Evolutionary conservation across 2,797 vertebrate species (phyloP).

Genomic region (Myotis planiceps): DNA sequence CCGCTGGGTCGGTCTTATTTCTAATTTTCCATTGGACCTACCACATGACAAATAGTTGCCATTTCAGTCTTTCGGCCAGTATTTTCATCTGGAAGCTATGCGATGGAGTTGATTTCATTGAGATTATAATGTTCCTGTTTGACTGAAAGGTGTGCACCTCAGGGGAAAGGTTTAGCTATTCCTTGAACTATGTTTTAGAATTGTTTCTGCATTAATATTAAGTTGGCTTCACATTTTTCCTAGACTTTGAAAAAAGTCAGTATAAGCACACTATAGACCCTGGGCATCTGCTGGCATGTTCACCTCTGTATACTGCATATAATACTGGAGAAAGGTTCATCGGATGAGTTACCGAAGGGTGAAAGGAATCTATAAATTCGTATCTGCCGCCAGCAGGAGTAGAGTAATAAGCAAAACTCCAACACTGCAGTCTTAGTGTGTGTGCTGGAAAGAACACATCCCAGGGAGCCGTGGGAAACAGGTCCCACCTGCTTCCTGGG

Average conservation of each 20-base stretch:
- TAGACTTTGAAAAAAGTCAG: neutral
- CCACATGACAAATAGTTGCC: neutral
- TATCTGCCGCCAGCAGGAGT: neutral
- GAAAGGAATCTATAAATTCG: neutral
- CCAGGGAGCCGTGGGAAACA: neutral
- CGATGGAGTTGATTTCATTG: neutral
- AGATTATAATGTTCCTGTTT: slow-evolving; percentile 20
- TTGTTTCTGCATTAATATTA: neutral
- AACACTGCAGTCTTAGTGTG: neutral
- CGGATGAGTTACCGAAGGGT: neutral
- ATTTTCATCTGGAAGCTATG: slow-evolving; percentile 34
- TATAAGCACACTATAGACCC: neutral
- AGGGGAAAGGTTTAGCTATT: neutral
- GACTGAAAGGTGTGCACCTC: neutral
- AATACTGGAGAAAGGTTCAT: neutral
- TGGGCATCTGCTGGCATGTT: neutral
- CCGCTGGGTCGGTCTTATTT: neutral
- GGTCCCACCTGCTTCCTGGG: neutral
- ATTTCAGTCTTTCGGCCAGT: neutral
- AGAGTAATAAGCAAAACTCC: neutral
- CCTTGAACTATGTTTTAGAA: neutral
- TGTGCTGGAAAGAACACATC: neutral
- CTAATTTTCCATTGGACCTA: neutral
- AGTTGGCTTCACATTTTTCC: neutral
- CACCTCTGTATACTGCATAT: neutral